Percentiles rank a stretch among this genome's conserved stretches.
Evolutionary conservation across 1,140 invertebrate species (phyloP).

Genomic region (Nylanderia fulva): DNA sequence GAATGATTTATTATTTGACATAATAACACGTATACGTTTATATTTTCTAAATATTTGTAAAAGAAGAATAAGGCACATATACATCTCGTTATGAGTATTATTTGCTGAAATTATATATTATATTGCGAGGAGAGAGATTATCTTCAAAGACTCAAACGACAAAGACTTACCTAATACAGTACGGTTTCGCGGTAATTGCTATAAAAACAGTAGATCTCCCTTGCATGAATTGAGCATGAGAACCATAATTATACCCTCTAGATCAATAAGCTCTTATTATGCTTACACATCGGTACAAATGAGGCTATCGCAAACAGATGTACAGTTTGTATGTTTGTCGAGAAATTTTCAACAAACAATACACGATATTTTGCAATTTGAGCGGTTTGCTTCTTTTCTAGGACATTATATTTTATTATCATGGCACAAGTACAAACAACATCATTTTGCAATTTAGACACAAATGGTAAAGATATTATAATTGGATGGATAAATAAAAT

Average conservation of each 20-base stretch:
- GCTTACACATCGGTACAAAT: constrained; percentile 57
- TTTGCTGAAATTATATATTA: constrained; percentile 4
- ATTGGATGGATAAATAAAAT: not conserved
- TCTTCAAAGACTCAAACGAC: constrained; percentile 20
- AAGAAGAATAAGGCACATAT: not conserved
- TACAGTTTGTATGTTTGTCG: constrained; percentile 35
- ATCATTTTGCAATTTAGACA: not conserved
- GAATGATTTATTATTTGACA: no score
- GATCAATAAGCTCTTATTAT: constrained; percentile 71
- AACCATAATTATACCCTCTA: constrained; percentile 72
- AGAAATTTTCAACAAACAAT: constrained; percentile 50
- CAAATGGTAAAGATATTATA: not conserved
- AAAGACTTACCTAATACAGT: constrained; percentile 23
- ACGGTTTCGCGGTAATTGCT: constrained; percentile 37
- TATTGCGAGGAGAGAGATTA: not conserved
- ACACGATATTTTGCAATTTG: constrained; percentile 12
- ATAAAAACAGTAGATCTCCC: constrained; percentile 50
- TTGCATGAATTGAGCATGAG: constrained; percentile 50
- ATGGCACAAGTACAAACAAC: not conserved
- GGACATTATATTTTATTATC: not conserved
- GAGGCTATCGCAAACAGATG: constrained; percentile 47
- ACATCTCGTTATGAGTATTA: not conserved
- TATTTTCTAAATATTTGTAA: not conserved
- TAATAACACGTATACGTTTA: not conserved
- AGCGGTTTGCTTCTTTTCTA: not conserved